Base-by-base conservation (phyloP, 2,113 vertebrate species). In the Semnornis frantzii region DNA sequence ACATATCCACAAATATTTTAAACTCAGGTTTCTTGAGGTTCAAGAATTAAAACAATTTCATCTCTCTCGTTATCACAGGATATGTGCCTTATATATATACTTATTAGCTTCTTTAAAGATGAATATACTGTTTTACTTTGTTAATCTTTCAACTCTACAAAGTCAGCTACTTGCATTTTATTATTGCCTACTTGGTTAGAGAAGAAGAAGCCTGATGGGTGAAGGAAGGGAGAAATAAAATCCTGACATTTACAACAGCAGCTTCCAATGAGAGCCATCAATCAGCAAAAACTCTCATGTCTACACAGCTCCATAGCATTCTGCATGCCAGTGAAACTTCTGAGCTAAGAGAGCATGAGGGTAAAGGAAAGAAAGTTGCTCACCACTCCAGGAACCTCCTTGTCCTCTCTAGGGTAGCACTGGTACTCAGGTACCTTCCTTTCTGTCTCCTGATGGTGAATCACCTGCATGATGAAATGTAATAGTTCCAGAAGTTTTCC, bases 311-410 rank as follows among this genome's bases (percentile, higher is more conserved):
- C 82, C 96, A 97, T 90, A 95, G 91, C 93, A 92, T 95, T 97
- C 82, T 96, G 94, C 94, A 95, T 96, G 94, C 94, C 92, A 92
- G 88, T 85, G 89, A 85, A 93, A 85, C 74, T 94, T 80, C 91
- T 93, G 86, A 92, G 84, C 92, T 93, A 52, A 77, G 79, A 74
- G 48, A 94, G 91, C 76, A 85, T 92, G 90, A 96, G 85, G 88
- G 89, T 75, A 72, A 78, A 65, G 87, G 86, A 94, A 94, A 90
- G 94, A 91, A 93, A 93, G 89, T 87, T 96, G 72, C 93, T 97
- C 90, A 90, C 76, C 93, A 97, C 87, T 97, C 94, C 96, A 95
- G 95, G 93, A 94, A 94, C 91, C 95, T 94, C 93, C 85, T 90
- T 76, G 34, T 72, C 39, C 39, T 90, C 85, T 71, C 64, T 55